Conservation (phyloP, 2,888 invertebrate genomes). For the Polyommatus iphigenia region DNA sequence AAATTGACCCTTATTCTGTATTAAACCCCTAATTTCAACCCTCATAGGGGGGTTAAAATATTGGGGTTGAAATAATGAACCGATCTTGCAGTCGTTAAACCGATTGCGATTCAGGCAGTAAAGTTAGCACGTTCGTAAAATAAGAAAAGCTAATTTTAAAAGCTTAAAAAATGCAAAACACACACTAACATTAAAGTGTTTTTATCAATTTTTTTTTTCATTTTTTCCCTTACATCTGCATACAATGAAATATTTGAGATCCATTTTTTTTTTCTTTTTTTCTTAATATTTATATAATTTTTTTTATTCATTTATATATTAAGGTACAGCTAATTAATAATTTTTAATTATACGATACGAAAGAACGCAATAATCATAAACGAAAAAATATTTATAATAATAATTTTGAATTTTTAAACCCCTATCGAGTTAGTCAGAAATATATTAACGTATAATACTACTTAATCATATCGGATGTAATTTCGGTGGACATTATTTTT, state of each 20-base stretch:
- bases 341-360: slow-evolving; percentile 27
- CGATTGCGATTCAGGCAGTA: slow-evolving; percentile 23
- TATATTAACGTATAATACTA: slow-evolving; percentile 36
- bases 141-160: slow-evolving; percentile 31
- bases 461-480: slow-evolving; percentile 38
- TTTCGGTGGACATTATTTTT: slow-evolving; percentile 54
- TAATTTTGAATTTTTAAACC: slow-evolving; percentile 47
- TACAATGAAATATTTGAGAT: slow-evolving; percentile 36
- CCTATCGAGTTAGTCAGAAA: slow-evolving; percentile 45
- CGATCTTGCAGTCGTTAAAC: background rate
- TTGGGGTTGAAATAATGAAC: background rate
- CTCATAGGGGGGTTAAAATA: background rate
- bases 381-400: slow-evolving; percentile 31
- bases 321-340: slow-evolving; percentile 33
- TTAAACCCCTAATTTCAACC: background rate
- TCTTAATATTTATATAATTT: slow-evolving; percentile 37
- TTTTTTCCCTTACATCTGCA: slow-evolving; percentile 28
- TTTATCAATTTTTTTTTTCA: slow-evolving; percentile 39
- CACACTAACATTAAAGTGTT: slow-evolving; percentile 30
- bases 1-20: background rate
- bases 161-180: slow-evolving; percentile 31
- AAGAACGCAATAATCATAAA: slow-evolving; percentile 49
- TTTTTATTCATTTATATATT: slow-evolving; percentile 42
- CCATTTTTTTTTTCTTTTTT: slow-evolving; percentile 40
- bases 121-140: slow-evolving; percentile 30